A percentile compares a stretch with the other conserved stretches of the same genome.
Evolutionary conservation across 53 echinoderm and acorn worm species (phyloP).

Genomic region (Glandiceps talaboti): DNA sequence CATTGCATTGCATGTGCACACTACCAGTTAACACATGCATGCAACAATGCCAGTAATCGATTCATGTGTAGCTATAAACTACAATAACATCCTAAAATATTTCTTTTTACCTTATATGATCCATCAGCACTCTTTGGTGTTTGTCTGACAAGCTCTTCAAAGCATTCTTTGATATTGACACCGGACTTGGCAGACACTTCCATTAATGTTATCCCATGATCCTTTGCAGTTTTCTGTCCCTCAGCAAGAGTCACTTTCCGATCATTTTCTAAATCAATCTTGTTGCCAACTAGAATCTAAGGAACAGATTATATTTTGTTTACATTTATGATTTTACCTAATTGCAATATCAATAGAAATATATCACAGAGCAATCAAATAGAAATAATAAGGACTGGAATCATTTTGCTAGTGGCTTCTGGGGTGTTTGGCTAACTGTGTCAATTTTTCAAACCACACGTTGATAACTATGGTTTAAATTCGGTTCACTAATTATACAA

Average conservation of each 20-base stretch:
- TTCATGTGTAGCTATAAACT: too few relatives aligned
- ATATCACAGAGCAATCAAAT: too few relatives aligned
- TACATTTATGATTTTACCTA: too few relatives aligned
- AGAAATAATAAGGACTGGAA: background rate
- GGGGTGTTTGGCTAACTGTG: background rate
- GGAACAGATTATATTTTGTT: conserved; percentile 4
- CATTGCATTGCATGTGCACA: too few relatives aligned
- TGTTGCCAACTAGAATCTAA: conserved; percentile 79
- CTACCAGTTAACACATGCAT: too few relatives aligned
- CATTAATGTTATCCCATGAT: conserved; percentile 42
- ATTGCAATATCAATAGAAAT: too few relatives aligned
- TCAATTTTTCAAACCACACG: too few relatives aligned
- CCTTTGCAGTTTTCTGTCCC: conserved; percentile 45
- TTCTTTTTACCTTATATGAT: conserved; percentile 71
- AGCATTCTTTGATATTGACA: conserved; percentile 54
- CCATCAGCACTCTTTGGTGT: conserved; percentile 38
- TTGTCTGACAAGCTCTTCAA: conserved; percentile 51
- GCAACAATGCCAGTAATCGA: too few relatives aligned
- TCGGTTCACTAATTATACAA: too few relatives aligned
- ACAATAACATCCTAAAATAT: too few relatives aligned
- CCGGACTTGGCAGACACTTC: conserved; percentile 91
- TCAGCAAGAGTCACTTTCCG: conserved; percentile 44
- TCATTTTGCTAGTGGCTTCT: background rate
- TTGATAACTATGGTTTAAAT: too few relatives aligned
- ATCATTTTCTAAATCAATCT: conserved; percentile 61